Percentiles rank a stretch among this genome's conserved stretches.
Conservation (phyloP, 2,888 invertebrate species). For the Salticus scenicus region DNA sequence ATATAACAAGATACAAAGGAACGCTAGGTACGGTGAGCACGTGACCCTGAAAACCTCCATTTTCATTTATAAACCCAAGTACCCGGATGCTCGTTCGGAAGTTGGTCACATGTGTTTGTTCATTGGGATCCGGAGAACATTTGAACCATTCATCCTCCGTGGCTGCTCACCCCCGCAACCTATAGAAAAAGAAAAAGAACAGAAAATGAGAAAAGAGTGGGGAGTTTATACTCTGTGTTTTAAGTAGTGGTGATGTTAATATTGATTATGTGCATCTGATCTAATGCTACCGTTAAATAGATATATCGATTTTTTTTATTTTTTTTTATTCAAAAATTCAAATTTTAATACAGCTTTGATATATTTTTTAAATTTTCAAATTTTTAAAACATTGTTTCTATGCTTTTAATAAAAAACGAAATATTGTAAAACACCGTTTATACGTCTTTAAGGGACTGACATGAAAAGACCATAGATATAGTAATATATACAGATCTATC, state of each 20-base stretch:
- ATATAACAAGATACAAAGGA: background rate
- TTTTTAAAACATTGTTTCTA: too few relatives aligned
- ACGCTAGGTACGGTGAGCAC: background rate
- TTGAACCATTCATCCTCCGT: background rate
- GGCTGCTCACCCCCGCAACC: background rate
- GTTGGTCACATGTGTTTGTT: conserved; percentile 6
- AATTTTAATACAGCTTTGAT: too few relatives aligned
- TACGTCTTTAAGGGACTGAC: too few relatives aligned
- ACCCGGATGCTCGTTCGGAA: background rate
- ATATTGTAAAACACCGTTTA: too few relatives aligned
- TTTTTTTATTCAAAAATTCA: too few relatives aligned
- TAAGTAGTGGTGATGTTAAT: background rate
- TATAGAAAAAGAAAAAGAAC: background rate
- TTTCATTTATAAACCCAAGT: background rate
- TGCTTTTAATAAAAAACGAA: too few relatives aligned
- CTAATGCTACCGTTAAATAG: too few relatives aligned
- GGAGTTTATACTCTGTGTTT: background rate
- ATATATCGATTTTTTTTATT: too few relatives aligned
- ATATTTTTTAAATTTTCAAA: too few relatives aligned
- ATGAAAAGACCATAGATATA: too few relatives aligned
- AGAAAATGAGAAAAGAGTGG: background rate
- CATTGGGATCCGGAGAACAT: conserved; percentile 12
- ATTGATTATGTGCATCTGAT: too few relatives aligned
- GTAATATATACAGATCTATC: too few relatives aligned
- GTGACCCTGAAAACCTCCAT: background rate